These are phyloP conservation scores for Neodiprion pinetum DNA, from an alignment of 1,140 invertebrate species.

Conservation along the genomic window DNA sequence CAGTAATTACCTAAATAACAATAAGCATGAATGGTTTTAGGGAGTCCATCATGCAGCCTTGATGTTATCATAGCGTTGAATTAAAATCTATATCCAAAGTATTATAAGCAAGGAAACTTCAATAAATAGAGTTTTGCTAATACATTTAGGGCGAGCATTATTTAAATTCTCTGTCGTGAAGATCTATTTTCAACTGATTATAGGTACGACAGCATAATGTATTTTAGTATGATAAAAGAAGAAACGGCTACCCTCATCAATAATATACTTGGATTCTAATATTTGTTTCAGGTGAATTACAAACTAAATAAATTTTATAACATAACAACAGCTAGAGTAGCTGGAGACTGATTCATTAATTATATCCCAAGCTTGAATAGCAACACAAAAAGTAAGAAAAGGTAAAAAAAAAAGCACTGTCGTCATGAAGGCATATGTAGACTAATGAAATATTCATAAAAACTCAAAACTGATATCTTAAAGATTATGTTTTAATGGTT, in stretches of 20 bases:
- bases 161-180: neutral
- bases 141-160: neutral
- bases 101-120: neutral
- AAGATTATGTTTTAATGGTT: constrained; percentile 24
- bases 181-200: constrained; percentile 2
- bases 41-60: neutral
- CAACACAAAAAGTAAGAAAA: constrained; percentile 6
- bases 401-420: neutral
- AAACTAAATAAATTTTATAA: constrained; percentile 34
- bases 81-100: neutral
- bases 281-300: neutral
- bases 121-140: neutral
- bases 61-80: constrained; percentile 7
- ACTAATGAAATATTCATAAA: neutral
- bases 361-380: constrained; percentile 26
- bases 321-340: constrained; percentile 20
- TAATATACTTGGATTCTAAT: neutral
- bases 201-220: neutral
- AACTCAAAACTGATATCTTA: constrained; percentile 1
- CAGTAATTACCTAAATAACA: neutral
- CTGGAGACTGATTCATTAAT: constrained; percentile 27
- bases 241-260: neutral
- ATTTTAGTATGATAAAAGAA: neutral
- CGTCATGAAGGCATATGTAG: constrained; percentile 5
- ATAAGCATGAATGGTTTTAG: neutral